A percentile compares a stretch with the other conserved stretches of the same genome.
Conservation (phyloP, 2,888 invertebrate species). For the Polyommatus iphigenia region DNA sequence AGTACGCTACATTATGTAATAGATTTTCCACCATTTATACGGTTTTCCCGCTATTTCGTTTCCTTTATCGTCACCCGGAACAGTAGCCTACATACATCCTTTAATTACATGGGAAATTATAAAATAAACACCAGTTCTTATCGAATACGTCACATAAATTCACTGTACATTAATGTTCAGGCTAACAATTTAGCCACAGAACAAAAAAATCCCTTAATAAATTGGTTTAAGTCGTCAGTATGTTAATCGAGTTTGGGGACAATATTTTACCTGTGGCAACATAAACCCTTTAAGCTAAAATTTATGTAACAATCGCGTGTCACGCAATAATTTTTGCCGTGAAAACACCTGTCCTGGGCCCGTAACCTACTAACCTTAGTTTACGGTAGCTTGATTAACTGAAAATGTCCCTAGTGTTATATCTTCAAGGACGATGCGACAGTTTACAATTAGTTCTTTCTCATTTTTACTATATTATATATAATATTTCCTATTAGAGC, state of each 20-base stretch:
- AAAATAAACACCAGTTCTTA: constrained; percentile 24
- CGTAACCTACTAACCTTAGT: constrained; percentile 46
- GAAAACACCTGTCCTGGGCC: constrained; percentile 67
- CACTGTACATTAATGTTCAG: constrained; percentile 25
- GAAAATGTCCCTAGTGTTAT: constrained; percentile 42
- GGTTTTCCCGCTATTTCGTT: constrained; percentile 6
- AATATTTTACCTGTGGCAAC: constrained; percentile 36
- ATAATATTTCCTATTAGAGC: no score
- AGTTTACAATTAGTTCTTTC: background rate
- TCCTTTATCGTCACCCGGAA: background rate
- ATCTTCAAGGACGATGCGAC: background rate
- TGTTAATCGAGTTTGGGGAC: background rate
- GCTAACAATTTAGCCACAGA: constrained; percentile 22
- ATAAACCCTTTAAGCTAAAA: constrained; percentile 45
- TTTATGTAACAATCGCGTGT: constrained; percentile 61
- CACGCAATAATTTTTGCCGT: constrained; percentile 54
- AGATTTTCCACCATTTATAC: constrained; percentile 4
- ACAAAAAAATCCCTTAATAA: background rate
- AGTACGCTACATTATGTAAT: background rate
- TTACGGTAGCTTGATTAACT: constrained; percentile 45
- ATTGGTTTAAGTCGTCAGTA: background rate
- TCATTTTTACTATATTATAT: background rate
- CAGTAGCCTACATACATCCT: background rate
- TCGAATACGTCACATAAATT: constrained; percentile 9
- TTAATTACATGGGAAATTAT: background rate